A percentile compares a stretch with the other conserved stretches of the same genome.
These are phyloP conservation scores for Prionailurus bengalensis DNA, from an alignment of 2,113 vertebrate species.

Conservation along the genomic window DNA sequence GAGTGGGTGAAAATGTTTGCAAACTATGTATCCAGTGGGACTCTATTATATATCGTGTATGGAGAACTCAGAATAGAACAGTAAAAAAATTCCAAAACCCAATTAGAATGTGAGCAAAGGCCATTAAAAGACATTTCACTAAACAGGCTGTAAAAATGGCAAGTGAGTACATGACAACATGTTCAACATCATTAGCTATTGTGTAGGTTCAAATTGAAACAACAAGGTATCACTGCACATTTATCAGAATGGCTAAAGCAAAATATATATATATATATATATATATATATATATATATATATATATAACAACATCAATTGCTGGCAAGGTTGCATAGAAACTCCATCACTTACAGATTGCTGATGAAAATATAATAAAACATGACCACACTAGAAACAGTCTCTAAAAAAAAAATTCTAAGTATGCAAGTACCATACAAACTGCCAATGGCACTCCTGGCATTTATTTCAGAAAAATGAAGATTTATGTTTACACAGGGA, in stretches of 20 bases:
- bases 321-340: not conserved
- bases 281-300: not conserved
- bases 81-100: not conserved
- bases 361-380: not conserved
- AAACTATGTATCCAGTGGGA: too few species aligned
- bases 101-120: not conserved
- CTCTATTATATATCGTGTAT: not conserved
- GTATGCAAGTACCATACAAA: not conserved
- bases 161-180: not conserved
- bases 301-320: not conserved
- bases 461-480: not conserved
- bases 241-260: not conserved
- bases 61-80: not conserved
- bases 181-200: not conserved
- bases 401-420: not conserved
- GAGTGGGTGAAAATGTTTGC: not conserved
- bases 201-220: not conserved
- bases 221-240: not conserved
- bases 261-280: not conserved
- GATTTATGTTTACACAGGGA: not conserved
- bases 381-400: not conserved
- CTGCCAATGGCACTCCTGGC: not conserved
- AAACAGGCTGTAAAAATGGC: not conserved
- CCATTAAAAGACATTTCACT: not conserved
- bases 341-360: not conserved